phyloP scores from a whole-genome alignment of 2,888 invertebrate genomes.

The Diachrysia chrysitis region DNA sequence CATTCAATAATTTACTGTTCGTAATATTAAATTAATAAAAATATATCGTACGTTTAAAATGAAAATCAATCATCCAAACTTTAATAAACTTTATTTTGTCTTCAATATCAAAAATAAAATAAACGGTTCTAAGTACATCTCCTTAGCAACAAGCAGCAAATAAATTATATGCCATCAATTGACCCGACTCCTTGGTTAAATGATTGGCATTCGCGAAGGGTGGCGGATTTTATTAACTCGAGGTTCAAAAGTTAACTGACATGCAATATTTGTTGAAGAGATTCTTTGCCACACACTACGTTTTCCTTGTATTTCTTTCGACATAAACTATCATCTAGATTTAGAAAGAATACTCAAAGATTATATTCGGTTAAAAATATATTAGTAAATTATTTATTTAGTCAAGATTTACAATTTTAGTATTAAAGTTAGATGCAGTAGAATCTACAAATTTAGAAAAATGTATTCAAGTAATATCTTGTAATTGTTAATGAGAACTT shows the following conservation, averaged over 20 bases:
- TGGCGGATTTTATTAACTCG: background rate
- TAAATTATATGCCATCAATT: conserved; percentile 3
- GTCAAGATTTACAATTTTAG: too few relatives aligned
- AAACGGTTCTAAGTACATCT: background rate
- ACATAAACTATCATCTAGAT: background rate
- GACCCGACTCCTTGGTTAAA: background rate
- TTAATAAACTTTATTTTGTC: background rate
- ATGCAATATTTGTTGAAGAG: background rate
- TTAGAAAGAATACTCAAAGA: too few relatives aligned
- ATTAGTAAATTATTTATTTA: too few relatives aligned
- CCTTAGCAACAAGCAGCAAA: background rate
- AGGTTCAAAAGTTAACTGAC: background rate
- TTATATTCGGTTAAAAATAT: too few relatives aligned
- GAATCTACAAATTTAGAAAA: too few relatives aligned
- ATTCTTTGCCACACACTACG: background rate
- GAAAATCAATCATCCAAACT: background rate
- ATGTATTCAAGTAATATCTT: too few relatives aligned
- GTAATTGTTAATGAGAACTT: too few relatives aligned
- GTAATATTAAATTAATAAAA: too few relatives aligned
- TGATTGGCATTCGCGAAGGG: conserved; percentile 3
- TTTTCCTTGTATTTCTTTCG: background rate
- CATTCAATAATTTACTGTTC: too few relatives aligned
- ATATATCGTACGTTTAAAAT: too few relatives aligned
- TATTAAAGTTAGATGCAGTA: too few relatives aligned
- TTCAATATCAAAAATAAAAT: background rate